Conservation (phyloP, 1,140 invertebrate genomes). For the Luehdorfia chinensis region DNA sequence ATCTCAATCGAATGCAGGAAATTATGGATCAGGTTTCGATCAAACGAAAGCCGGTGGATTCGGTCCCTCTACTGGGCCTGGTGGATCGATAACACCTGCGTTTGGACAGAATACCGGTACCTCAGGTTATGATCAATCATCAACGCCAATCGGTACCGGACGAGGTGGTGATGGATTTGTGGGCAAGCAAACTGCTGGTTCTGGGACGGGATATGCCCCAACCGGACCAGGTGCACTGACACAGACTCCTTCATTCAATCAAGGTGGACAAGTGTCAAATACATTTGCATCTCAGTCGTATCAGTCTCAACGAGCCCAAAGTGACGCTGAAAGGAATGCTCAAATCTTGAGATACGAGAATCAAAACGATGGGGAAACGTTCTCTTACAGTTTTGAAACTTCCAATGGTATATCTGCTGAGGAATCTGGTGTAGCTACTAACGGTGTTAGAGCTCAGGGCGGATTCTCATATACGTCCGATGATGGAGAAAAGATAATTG, state of each 20-base stretch:
- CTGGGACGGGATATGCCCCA: constrained; percentile 20
- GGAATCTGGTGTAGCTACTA: constrained; percentile 57
- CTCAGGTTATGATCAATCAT: constrained; percentile 18
- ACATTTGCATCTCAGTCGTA: constrained; percentile 22
- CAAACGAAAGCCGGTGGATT: constrained; percentile 10
- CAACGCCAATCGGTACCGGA: constrained; percentile 1
- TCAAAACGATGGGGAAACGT: constrained; percentile 59
- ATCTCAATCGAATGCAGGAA: constrained; percentile 1
- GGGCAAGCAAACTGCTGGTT: constrained; percentile 16
- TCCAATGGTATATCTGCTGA: constrained; percentile 69
- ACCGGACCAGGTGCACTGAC: constrained; percentile 9
- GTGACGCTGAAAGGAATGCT: constrained; percentile 49
- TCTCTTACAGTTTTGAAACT: constrained; percentile 61
- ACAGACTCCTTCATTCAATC: constrained; percentile 22
- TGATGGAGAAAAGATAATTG: constrained; percentile 82
- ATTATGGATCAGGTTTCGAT: too few species aligned
- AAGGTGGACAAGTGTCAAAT: constrained; percentile 22
- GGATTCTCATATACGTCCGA: constrained; percentile 75
- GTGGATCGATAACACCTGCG: constrained; percentile 6
- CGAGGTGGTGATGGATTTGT: constrained; percentile 14
- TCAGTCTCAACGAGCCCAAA: constrained; percentile 53
- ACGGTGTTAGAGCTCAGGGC: constrained; percentile 63
- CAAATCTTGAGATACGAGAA: constrained; percentile 55
- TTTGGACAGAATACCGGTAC: constrained; percentile 7
- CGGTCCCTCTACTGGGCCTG: not conserved